Percentiles rank a stretch among this genome's conserved stretches.
These are phyloP conservation scores for Sternotherus odoratus DNA, from an alignment of 2,797 vertebrate species.

Conservation along the genomic window DNA sequence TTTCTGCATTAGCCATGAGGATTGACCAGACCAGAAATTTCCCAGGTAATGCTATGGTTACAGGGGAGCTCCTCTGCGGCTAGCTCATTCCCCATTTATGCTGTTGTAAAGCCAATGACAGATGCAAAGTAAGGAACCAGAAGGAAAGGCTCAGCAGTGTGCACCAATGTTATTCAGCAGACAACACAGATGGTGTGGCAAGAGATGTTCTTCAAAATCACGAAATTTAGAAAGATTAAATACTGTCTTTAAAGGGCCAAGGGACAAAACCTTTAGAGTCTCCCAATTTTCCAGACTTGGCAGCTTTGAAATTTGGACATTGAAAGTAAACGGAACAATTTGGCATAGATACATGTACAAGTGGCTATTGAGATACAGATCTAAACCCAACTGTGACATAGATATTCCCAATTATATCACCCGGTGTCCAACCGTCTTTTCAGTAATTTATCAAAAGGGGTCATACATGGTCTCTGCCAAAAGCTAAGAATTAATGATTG, in stretches of 20 bases:
- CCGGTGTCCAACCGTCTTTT: not conserved
- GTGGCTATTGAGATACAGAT: not conserved
- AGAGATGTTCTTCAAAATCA: not conserved
- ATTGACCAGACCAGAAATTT: not conserved
- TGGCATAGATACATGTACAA: not conserved
- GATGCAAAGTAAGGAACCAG: not conserved
- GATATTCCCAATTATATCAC: not conserved
- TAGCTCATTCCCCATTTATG: not conserved
- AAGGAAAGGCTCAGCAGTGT: not conserved
- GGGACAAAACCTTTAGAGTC: not conserved
- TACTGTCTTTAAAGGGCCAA: not conserved
- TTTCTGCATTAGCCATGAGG: not conserved
- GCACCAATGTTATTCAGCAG: not conserved
- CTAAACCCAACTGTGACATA: not conserved
- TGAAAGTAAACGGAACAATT: slow-evolving; percentile 2
- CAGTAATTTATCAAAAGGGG: not conserved
- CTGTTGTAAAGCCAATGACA: accelerated
- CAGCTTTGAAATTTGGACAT: slow-evolving; percentile 21
- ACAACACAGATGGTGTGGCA: accelerated
- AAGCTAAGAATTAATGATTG: not conserved
- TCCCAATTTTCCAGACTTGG: not conserved
- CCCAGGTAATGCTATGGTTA: not conserved
- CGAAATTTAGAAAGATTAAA: not conserved
- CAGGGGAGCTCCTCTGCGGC: not conserved
- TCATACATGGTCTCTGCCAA: not conserved